Base-by-base conservation (phyloP, 2,888 invertebrate genomes). In the Parapristionchus giblindavisi region DNA sequence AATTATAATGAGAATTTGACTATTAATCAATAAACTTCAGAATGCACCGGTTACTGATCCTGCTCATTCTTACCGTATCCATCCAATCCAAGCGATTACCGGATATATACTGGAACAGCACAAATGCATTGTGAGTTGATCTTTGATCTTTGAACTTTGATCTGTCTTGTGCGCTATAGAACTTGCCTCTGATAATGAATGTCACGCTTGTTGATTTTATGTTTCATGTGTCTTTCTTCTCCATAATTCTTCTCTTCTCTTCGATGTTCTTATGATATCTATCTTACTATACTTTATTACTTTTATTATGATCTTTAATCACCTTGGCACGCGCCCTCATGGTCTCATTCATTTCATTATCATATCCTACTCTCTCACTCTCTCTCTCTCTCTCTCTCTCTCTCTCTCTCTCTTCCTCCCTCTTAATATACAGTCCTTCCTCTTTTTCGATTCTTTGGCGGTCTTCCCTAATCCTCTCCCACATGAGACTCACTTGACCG, bases 61-160 rank as follows among this genome's bases (percentile, higher is more conserved):
- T n/a, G n/a, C n/a, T n/a, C n/a, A n/a, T n/a, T n/a, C n/a, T n/a
- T n/a, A n/a, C n/a, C n/a, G n/a, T n/a, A n/a, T n/a, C n/a, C n/a
- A 6, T 17, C 21, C 21, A 40, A 29, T 32, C 63, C 1, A 65
- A 65, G 43, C 40, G 63, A 24, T 65, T 65, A 43, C 43, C 63
- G 27, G 63, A 65, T 24, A 65, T 65, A 40, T 65, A 65, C 63
- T 65, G 63, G 63, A 65, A 65, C 27, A 43, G 43, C 11, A 43
- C 63, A 40, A 65, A 65, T 43, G 43, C 63, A 43, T 43, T 29
- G 63, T 65, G 17, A 65, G 63, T 65, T 17, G 3, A 56, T 43
- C 43, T 43, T 43, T 43, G 17, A 43, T 43, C 43, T 43, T 43
- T 56, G 56, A 56, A 24, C 11, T 24, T 56, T 56, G 11, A 56